Conservation (phyloP, 2,797 vertebrate genomes). For the Schizopygopsis pylzovi region DNA sequence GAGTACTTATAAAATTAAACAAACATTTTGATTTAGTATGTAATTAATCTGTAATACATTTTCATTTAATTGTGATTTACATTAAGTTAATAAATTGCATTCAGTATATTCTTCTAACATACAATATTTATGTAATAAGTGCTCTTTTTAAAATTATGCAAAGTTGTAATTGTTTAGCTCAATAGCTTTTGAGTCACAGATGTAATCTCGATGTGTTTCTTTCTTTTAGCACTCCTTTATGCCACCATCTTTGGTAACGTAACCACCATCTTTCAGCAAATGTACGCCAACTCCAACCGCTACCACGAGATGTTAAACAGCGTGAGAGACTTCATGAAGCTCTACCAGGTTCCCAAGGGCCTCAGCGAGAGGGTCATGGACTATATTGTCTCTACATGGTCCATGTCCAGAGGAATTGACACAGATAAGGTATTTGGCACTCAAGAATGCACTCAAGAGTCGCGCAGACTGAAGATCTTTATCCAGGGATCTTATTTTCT, state of each 20-base stretch:
- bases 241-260: constrained; percentile 98
- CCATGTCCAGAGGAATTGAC: constrained; percentile 96
- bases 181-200: not conserved
- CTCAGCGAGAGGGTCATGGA: constrained; percentile 97
- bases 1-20: too few species aligned
- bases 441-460: not conserved
- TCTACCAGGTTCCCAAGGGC: constrained; percentile 95
- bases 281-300: constrained; percentile 97
- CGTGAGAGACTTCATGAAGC: constrained; percentile 94
- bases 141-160: not conserved
- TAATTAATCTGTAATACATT: too few species aligned
- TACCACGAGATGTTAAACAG: constrained; percentile 98
- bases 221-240: constrained; percentile 87
- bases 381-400: constrained; percentile 97
- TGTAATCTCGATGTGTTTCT: constrained; percentile 8
- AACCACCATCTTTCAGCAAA: constrained; percentile 98
- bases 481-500: constrained; percentile 38
- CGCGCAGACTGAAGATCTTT: not conserved
- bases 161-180: not conserved
- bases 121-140: not conserved
- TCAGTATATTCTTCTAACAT: not conserved
- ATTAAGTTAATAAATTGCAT: too few species aligned
- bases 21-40: too few species aligned
- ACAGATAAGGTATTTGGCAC: constrained; percentile 87
- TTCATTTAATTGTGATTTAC: too few species aligned